phyloP scores from a whole-genome alignment of 92 coral and sea anemone species.

The Actinostola sp. region DNA sequence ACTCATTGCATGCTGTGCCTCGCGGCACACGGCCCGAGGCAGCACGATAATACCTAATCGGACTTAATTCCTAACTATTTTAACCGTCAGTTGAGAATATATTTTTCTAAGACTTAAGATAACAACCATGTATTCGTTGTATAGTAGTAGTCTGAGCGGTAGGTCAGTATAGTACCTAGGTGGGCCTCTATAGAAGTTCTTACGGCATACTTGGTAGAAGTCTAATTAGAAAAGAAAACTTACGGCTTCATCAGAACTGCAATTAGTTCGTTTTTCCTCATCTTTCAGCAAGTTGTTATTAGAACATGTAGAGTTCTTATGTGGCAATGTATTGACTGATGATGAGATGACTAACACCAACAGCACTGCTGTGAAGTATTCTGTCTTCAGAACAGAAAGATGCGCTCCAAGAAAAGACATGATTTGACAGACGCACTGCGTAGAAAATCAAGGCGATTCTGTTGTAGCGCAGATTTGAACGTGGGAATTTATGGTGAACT shows the following conservation, averaged over 20 bases:
- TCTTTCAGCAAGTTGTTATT: neutral
- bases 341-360: neutral
- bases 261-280: neutral
- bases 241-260: neutral
- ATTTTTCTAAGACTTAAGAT: no score
- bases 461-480: neutral
- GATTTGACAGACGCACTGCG: no score
- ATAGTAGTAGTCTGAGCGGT: no score
- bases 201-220: no score
- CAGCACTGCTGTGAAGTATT: neutral
- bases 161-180: no score
- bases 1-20: no score
- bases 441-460: neutral
- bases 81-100: no score
- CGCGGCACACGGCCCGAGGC: no score
- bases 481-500: slow-evolving; percentile 3
- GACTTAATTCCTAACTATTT: no score
- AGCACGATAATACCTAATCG: no score
- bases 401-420: neutral
- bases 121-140: no score
- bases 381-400: neutral
- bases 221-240: no score
- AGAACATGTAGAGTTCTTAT: neutral
- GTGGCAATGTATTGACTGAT: neutral
- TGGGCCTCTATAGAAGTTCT: neutral